Base-by-base conservation (phyloP, 1,140 invertebrate species). In the Drosophila orosa region DNA sequence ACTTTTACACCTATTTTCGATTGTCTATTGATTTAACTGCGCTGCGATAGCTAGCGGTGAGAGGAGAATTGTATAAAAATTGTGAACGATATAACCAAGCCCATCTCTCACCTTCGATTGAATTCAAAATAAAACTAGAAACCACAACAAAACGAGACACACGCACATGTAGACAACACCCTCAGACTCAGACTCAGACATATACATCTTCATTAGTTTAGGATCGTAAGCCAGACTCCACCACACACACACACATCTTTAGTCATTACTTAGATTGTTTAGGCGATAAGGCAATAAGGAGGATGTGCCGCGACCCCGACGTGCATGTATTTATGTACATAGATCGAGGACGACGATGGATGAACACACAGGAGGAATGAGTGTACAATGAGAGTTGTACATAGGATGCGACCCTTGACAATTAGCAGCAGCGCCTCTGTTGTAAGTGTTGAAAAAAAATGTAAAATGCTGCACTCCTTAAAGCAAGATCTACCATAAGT, bases 401-500 rank as follows among this genome's bases (percentile, higher is more conserved):
- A 86, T 87, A 86, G 59, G 74, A 63, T 84, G 76, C 56, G 57
- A 81, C 47, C 55, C 67, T 50, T 62, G 60, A 78, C 66, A 79
- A 75, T 78, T 65, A 72, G 83, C 75, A 72, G 83, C 75, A 39
- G 71, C 67, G 75, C 79, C 82, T 69, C 67, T 78, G 73, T 75
- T 74, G 61, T 68, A 75, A 86, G 61, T 86, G 82, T 86, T 86
- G 74, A 87, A 22, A 31, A 31, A 3, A 84, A 48, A 45, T 86
- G 56, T 86, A 87, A 87, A 83, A 89, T 86, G 79, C 75, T 86
- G 79, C 80, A 89, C 75, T 87, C 84, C 84, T 83, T 89, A 83
- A 86, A 75, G 78, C 80, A 75, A 80, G 52, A 75, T 74, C 56
- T 39, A 54, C 19, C 31, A n/a, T 54, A 86, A 59, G 35, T 31